Conservation (phyloP, 2,113 vertebrate genomes). For the Rynchops niger region DNA sequence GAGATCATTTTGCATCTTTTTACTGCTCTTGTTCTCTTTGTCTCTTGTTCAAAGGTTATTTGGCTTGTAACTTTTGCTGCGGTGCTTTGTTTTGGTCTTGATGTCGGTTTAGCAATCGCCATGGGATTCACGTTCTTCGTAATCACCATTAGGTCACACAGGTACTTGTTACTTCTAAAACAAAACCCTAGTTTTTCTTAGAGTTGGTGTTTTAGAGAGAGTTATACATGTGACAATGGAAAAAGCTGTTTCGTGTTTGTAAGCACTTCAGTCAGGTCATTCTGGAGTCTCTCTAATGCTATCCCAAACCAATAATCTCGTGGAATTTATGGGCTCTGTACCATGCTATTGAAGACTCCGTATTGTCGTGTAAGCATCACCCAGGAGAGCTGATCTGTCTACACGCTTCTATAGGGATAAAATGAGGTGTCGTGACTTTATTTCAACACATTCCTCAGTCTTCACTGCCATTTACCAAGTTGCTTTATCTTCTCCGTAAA, state of each 20-base stretch:
- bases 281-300: not conserved
- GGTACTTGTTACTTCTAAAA: slow-evolving; percentile 32
- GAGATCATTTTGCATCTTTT: not conserved
- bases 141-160: slow-evolving; percentile 64
- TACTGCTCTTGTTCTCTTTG: not conserved
- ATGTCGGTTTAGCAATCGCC: slow-evolving; percentile 32
- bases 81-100: slow-evolving; percentile 63
- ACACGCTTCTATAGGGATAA: not conserved
- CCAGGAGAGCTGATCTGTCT: not conserved
- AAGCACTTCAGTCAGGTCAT: not conserved
- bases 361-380: not conserved
- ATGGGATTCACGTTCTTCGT: slow-evolving; percentile 55
- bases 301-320: not conserved
- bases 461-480: not conserved
- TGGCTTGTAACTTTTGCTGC: slow-evolving; percentile 66
- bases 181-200: not conserved
- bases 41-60: slow-evolving; percentile 33
- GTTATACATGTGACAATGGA: not conserved
- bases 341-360: not conserved
- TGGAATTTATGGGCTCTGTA: not conserved
- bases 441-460: not conserved
- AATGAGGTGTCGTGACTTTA: not conserved
- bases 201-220: not conserved
- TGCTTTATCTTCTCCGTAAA: not conserved
- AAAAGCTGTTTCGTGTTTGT: not conserved